A percentile compares a stretch with the other conserved stretches of the same genome.
Evolutionary conservation across 2,888 invertebrate species (phyloP).

Genomic region (Cheilosia vernalis): DNA sequence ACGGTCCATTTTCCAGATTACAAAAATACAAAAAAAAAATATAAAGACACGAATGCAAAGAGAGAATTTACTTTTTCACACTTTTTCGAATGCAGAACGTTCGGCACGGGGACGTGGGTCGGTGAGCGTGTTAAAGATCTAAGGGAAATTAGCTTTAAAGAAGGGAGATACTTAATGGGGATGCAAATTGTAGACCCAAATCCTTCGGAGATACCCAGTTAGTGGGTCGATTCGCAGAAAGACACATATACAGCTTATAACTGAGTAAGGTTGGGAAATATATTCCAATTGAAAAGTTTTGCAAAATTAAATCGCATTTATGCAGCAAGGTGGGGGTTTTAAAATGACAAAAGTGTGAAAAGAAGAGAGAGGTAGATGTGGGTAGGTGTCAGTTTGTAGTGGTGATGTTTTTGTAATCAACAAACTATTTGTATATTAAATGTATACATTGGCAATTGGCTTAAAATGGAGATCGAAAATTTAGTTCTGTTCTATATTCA

Average conservation of each 20-base stretch:
- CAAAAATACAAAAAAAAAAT: conserved; percentile 16
- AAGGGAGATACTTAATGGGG: conserved; percentile 19
- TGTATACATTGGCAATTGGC: too few relatives aligned
- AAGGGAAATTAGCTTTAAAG: conserved; percentile 41
- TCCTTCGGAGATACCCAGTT: conserved; percentile 21
- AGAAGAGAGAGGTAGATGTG: too few relatives aligned
- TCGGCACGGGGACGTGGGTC: neutral
- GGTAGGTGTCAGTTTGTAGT: too few relatives aligned
- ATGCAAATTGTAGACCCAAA: conserved; percentile 53
- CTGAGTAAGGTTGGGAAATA: too few relatives aligned
- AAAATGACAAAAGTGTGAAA: too few relatives aligned
- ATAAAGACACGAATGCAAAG: conserved; percentile 7
- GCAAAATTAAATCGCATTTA: too few relatives aligned
- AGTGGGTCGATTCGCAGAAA: conserved; percentile 9
- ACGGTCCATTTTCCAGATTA: conserved; percentile 58
- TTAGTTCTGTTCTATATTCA: too few relatives aligned
- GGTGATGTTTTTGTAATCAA: too few relatives aligned
- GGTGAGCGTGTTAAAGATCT: conserved; percentile 33
- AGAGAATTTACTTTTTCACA: conserved; percentile 57
- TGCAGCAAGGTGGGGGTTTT: too few relatives aligned
- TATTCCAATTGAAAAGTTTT: too few relatives aligned
- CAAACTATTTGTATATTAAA: too few relatives aligned
- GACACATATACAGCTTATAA: neutral
- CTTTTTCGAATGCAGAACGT: conserved; percentile 29
- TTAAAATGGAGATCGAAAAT: too few relatives aligned